Conservation (phyloP, 2,888 invertebrate genomes). For the Diaperis boleti region DNA sequence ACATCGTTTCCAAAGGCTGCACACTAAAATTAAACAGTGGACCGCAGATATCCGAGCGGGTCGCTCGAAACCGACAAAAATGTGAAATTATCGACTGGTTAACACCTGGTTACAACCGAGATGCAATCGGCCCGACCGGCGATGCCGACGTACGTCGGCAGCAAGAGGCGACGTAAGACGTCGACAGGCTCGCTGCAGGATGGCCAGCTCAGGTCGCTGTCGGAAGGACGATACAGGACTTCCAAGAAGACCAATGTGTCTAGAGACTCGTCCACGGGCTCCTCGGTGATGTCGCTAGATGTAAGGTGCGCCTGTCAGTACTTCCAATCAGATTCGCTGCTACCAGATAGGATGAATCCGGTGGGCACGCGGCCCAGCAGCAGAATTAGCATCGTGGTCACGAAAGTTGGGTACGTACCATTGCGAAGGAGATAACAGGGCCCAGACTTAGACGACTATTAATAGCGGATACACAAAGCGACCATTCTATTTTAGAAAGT, state of each 20-base stretch:
- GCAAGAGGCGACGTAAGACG: constrained; percentile 39
- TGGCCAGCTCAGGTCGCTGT: constrained; percentile 71
- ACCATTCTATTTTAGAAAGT: constrained; percentile 13
- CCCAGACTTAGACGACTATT: constrained; percentile 25
- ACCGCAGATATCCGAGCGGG: constrained; percentile 55
- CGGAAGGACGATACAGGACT: constrained; percentile 75
- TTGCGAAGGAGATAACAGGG: constrained; percentile 6
- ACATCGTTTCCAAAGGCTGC: constrained; percentile 52
- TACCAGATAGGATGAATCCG: constrained; percentile 81
- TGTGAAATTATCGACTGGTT: constrained; percentile 41
- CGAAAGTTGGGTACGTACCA: constrained; percentile 35
- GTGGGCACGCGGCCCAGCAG: constrained; percentile 67
- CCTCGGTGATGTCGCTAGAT: constrained; percentile 76
- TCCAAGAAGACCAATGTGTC: constrained; percentile 75
- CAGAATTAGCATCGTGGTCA: constrained; percentile 47
- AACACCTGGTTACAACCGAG: constrained; percentile 9
- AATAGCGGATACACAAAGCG: constrained; percentile 34
- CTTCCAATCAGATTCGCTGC: constrained; percentile 82
- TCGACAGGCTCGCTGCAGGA: constrained; percentile 41
- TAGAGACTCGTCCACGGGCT: constrained; percentile 77
- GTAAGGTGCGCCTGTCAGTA: constrained; percentile 90
- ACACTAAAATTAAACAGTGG: constrained; percentile 63
- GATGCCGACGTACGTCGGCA: constrained; percentile 38
- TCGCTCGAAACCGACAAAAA: constrained; percentile 43
- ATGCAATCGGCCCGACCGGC: constrained; percentile 51